A percentile compares a stretch with the other conserved stretches of the same genome.
Evolutionary conservation across 2,113 vertebrate genomes (phyloP).

Genomic region (Scomber colias): DNA sequence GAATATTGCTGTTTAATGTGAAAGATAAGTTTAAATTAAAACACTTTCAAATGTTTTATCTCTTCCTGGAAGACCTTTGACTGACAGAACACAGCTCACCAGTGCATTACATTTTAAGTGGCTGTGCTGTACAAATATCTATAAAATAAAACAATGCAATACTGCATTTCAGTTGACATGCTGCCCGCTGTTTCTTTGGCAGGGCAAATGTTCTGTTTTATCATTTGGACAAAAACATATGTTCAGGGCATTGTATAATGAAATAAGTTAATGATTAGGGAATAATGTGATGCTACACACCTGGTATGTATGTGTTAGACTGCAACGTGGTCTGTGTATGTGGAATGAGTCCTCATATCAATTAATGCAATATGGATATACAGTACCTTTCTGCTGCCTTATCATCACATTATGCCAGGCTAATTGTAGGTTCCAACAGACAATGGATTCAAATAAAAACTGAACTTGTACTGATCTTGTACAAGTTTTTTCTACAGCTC

Average conservation of each 20-base stretch:
- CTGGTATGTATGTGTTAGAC: slow-evolving; percentile 23
- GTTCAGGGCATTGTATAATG: slow-evolving; percentile 62
- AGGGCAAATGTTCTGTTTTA: slow-evolving; percentile 65
- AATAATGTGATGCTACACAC: slow-evolving; percentile 51
- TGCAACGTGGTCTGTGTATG: slow-evolving; percentile 13
- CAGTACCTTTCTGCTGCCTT: not conserved
- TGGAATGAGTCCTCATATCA: slow-evolving; percentile 26
- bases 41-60: not conserved
- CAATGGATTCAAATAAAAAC: not conserved
- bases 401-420: slow-evolving; percentile 32
- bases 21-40: not conserved
- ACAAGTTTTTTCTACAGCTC: not conserved
- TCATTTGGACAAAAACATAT: slow-evolving; percentile 64
- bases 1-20: too few relatives aligned
- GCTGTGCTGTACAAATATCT: slow-evolving; percentile 37
- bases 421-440: slow-evolving; percentile 11
- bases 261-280: slow-evolving; percentile 65
- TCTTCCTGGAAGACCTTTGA: slow-evolving; percentile 19
- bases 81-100: slow-evolving; percentile 32
- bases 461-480: not conserved
- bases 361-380: slow-evolving; percentile 50
- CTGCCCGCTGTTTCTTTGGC: slow-evolving; percentile 25
- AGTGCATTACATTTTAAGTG: slow-evolving; percentile 8
- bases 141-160: slow-evolving; percentile 28
- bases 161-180: slow-evolving; percentile 40